Percentiles rank a stretch among this genome's conserved stretches.
Conservation (phyloP, 2,888 invertebrate species). For the Caenorhabditis sp. region DNA sequence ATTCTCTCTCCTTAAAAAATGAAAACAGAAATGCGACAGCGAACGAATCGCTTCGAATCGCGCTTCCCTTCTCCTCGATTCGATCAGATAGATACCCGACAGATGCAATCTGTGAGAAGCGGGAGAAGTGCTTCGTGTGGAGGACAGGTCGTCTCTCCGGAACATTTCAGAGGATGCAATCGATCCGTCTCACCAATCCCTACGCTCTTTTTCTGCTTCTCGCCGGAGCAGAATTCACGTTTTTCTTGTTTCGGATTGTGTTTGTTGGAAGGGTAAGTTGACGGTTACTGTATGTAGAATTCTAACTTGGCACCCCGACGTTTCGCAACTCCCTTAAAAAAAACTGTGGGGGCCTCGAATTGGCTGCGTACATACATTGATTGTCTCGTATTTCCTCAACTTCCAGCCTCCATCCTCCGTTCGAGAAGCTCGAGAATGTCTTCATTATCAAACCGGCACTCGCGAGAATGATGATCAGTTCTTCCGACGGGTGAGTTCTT, state of each 20-base stretch:
- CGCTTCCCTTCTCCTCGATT: no score
- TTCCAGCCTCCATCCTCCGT: conserved; percentile 48
- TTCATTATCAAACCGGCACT: conserved; percentile 47
- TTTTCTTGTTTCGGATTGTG: conserved; percentile 22
- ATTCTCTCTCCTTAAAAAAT: background rate
- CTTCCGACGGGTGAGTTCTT: conserved; percentile 40
- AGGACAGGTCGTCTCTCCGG: conserved; percentile 7
- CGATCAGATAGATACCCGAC: conserved; percentile 3
- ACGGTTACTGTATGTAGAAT: background rate
- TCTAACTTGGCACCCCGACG: no score
- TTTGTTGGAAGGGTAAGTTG: conserved; percentile 38
- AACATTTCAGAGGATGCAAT: conserved; percentile 28
- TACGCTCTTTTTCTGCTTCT: conserved; percentile 30
- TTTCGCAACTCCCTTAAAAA: no score
- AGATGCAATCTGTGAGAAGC: background rate
- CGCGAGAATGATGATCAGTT: conserved; percentile 53
- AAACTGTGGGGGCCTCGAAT: no score
- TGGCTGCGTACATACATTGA: no score
- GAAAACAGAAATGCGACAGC: background rate
- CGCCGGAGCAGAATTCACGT: conserved; percentile 14
- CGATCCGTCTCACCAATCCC: conserved; percentile 52
- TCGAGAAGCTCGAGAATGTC: conserved; percentile 58
- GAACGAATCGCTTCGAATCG: background rate
- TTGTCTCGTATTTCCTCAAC: background rate
- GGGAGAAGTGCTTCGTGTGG: background rate